Base-by-base conservation (phyloP, 2,797 vertebrate genomes). In the Acropternis orthonyx region DNA sequence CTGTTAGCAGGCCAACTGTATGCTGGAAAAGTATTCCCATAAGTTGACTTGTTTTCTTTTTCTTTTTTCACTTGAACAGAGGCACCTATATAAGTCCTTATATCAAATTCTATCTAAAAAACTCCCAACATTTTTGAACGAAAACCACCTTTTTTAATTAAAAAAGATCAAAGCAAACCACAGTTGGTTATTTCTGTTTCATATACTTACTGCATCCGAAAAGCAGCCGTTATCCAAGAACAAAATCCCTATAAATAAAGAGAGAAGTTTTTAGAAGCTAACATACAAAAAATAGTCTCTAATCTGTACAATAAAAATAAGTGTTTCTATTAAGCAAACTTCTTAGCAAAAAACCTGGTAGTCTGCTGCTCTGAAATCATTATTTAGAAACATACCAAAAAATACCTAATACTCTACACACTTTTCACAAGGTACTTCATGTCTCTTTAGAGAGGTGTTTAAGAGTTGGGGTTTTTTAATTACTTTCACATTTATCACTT, bases 191-290 rank as follows among this genome's bases (percentile, higher is more conserved):
- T 26, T 77, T 59, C 12, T 19, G 3, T 63, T 93, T 92, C n/a
- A 27, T n/a, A 32, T 63, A 98, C 99, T 99, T 96, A 99, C 99
- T 98, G 98, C 98, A 99, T 99, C 68, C 97, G 98, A 93, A 99
- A 96, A 93, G 99, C 98, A 58, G 98, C 98, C 3, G 98, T 97
- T 88, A 99, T 88, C 99, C 99, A 99, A 46, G 98, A 98, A 96
- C 98, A 99, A 97, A 98, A 98, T 2, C 98, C 98, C 99, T 99
- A 76, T 10, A 97, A 88, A 97, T 7, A 75, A 89, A 96, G 14
- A 44, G 51, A 89, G 14, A 95, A 66, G 22, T 7, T 39, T 83
- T 92, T 63, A 95, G 89, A 26, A 62, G n/a, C 14, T 61, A 67
- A 37, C 26, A 39, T 21, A 34, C 19, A 59, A 72, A 54, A 75